Base-by-base conservation (phyloP, 2,888 invertebrate genomes). In the Brassicogethes aeneus region DNA sequence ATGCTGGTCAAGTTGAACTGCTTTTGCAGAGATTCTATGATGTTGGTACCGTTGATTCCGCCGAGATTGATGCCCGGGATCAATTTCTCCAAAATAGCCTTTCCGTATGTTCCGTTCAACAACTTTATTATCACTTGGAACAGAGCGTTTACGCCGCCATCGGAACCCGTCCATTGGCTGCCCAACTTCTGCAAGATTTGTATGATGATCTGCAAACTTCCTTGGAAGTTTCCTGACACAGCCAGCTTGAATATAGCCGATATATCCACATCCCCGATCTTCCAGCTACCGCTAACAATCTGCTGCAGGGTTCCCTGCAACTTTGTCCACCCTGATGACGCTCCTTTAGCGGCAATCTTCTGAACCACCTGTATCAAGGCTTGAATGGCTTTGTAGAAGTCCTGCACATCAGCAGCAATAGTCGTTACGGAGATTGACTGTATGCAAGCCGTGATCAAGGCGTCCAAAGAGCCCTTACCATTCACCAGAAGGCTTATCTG, bases 391-490 rank as follows among this genome's bases (percentile, higher is more conserved):
- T 35, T 3, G 5, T n/a, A 7, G 7, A 35, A 35, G 7, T 35
- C 36, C 5, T n/a, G 36, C 3, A n/a, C 36, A 7, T 23, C 23
- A 5, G 5, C 5, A 7, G 23, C 23, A 7, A 23, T 23, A 5
- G 5, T 23, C 10, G 23, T 23, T 23, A 10, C 5, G 5, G 5
- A 10, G 5, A 23, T 23, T 8, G 10, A 8, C 36, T 35, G 15
- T 8, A 35, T 13, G 15, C 8, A 5, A 10, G 14, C 5, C 7
- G 12, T 15, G n/a, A 35, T 35, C 3, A 35, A n/a, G 7, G 7
- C 15, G 5, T 35, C 36, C n/a, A 35, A 35, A 15, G 37, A 37
- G 2, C 37, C 37, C 3, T 36, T 16, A 17, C 31, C 30, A 13
- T 37, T 3, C 3, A 14, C 30, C 30, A 31, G 2, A n/a, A n/a